Conservation (phyloP, 2,888 invertebrate genomes). For the Agrotis exclamationis region DNA sequence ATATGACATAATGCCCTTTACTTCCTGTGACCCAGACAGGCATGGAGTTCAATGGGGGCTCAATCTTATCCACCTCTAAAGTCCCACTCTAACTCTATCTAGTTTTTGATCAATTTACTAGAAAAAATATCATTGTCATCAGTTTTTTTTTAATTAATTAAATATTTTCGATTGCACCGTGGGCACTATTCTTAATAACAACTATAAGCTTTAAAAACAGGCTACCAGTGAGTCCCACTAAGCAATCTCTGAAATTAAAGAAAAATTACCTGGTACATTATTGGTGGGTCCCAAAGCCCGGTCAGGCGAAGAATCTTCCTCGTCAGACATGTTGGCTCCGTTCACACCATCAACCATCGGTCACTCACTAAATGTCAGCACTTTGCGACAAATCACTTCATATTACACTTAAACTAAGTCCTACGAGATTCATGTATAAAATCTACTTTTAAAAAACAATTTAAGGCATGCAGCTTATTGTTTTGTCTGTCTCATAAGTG, state of each 20-base stretch:
- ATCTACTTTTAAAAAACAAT: constrained; percentile 71
- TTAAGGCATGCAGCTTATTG: constrained; percentile 74
- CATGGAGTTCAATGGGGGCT: no score
- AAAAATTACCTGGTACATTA: constrained; percentile 84
- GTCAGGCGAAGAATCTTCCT: constrained; percentile 88
- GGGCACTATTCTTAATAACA: no score
- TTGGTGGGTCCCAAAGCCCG: constrained; percentile 84
- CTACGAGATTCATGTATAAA: constrained; percentile 76
- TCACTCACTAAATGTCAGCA: constrained; percentile 62
- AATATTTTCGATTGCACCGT: no score
- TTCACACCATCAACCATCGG: constrained; percentile 69
- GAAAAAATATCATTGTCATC: no score
- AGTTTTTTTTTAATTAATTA: no score
- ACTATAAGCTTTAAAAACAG: background rate
- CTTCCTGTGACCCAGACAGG: no score
- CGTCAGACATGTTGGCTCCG: constrained; percentile 85
- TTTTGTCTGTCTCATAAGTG: constrained; percentile 56
- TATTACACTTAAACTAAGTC: constrained; percentile 75
- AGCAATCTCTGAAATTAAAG: background rate
- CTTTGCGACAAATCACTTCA: constrained; percentile 67
- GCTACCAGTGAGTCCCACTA: background rate
- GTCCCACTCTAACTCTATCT: no score
- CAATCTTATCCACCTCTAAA: no score
- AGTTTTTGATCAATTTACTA: background rate
- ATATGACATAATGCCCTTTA: no score